A percentile compares a stretch with the other conserved stretches of the same genome.
Evolutionary conservation across 2,797 vertebrate species (phyloP).

Genomic region (Melanogrammus aeglefinus): DNA sequence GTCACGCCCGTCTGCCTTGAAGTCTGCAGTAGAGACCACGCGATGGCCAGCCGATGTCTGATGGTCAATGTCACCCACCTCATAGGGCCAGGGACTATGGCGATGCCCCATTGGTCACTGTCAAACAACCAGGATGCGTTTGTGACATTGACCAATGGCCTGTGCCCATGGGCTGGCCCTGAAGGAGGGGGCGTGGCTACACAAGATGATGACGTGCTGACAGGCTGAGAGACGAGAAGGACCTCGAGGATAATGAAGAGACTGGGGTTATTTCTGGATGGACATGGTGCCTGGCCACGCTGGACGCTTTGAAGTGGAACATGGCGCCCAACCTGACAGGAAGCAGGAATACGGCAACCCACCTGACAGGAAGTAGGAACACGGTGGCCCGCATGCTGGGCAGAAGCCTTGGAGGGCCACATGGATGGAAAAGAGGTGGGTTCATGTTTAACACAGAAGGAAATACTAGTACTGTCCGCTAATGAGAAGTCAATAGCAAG

Average conservation of each 20-base stretch:
- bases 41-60: constrained; percentile 26
- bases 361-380: neutral
- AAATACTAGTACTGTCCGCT: neutral
- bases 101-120: neutral
- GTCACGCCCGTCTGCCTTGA: constrained; percentile 52
- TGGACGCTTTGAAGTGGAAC: constrained; percentile 5
- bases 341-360: neutral
- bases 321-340: neutral
- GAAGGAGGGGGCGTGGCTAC: neutral
- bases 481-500: neutral
- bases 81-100: constrained; percentile 10
- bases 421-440: neutral
- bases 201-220: no score
- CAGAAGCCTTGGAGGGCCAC: neutral
- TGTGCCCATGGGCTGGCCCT: neutral
- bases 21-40: constrained; percentile 58
- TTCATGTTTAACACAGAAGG: neutral
- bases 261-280: constrained; percentile 9
- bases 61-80: constrained; percentile 13
- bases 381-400: no score
- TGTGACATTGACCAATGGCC: neutral
- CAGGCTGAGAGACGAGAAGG: constrained; percentile 1
- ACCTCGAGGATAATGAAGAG: constrained; percentile 17
- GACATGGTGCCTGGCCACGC: neutral
- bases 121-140: neutral